Evolutionary conservation across 2,888 invertebrate species (phyloP), one percentile per base, ranked within the genome.

Genomic region (Rhaphigaster nebulosa): DNA sequence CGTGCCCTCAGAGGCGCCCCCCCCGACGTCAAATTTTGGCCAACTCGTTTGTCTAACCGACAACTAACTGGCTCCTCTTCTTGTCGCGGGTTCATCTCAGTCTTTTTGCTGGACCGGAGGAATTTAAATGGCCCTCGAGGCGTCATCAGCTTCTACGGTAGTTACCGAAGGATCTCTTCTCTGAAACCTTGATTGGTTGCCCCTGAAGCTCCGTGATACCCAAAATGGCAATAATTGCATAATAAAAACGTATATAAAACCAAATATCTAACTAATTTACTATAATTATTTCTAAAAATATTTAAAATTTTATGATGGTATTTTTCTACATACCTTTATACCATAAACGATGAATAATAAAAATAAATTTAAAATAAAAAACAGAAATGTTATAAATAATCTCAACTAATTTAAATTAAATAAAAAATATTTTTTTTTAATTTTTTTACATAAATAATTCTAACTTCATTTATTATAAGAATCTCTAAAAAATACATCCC

Each of bases 11-110:
- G n/a, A 45, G 84, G 45, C 26, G 45, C 84, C 84, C 45, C 84
- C 84, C n/a, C 52, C 84, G 20, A 45, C 84, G 84, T 84, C 84
- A 84, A 84, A 84, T 84, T 84, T 84, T 84, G 84, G 84, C 84
- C 45, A 84, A 80, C 80, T 80, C 80, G 80, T 80, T 80, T 80
- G 80, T 80, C 80, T 80, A 80, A 84, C 45, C n/a, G 84, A 45
- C 38, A 41, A 41, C 80, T 80, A 80, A 84, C 45, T 45, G 84
- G 45, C 38, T 38, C 34, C 70, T 38, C 70, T 8, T 29, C 70
- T 76, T 76, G 70, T 76, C 84, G n/a, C 45, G 45, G 80, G 45
- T 45, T 38, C 84, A n/a, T 84, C 52, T 52, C 52, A 5, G 52
- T 52, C 84, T 84, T 80, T 80, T 80, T 65, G 65, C 70, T 10